A percentile compares a stretch with the other conserved stretches of the same genome.
These are phyloP conservation scores for Petroica traversi DNA, from an alignment of 2,113 vertebrate species.

Conservation along the genomic window DNA sequence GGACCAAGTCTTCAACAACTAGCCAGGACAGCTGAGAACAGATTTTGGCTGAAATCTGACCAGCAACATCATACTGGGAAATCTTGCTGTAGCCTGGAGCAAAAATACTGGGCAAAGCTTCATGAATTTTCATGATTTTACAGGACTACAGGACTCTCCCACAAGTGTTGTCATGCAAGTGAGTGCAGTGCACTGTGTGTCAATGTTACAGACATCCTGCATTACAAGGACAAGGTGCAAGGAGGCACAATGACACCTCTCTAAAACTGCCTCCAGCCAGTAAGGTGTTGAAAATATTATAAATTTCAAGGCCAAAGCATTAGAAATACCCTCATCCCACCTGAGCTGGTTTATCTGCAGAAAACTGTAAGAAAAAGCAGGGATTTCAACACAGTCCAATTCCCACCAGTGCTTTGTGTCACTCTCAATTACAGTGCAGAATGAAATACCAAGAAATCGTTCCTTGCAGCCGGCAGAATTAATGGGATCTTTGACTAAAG, in stretches of 20 bases:
- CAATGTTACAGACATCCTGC: neutral
- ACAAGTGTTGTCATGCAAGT: neutral
- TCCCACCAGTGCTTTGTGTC: slow-evolving; percentile 45
- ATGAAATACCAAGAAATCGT: slow-evolving; percentile 42
- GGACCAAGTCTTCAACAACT: neutral
- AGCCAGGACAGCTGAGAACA: neutral
- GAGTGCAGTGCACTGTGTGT: neutral
- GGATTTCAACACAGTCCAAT: slow-evolving; percentile 18
- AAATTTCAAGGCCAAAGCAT: neutral
- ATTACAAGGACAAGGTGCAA: neutral
- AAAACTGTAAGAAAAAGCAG: neutral
- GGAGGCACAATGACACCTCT: neutral
- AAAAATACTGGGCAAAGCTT: neutral
- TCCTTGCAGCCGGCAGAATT: slow-evolving; percentile 32
- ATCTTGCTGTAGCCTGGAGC: neutral
- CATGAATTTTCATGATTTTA: neutral
- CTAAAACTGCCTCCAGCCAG: neutral
- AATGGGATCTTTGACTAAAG: slow-evolving; percentile 53
- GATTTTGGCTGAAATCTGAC: neutral
- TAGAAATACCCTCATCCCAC: slow-evolving; percentile 8
- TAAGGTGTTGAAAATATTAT: neutral
- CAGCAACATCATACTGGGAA: neutral
- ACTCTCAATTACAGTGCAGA: slow-evolving; percentile 45
- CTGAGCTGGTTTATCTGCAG: slow-evolving; percentile 9
- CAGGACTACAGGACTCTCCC: neutral